A percentile compares a stretch with the other conserved stretches of the same genome.
Conservation (phyloP, 1,140 invertebrate genomes). For the Pogonognathellus flavescens region DNA sequence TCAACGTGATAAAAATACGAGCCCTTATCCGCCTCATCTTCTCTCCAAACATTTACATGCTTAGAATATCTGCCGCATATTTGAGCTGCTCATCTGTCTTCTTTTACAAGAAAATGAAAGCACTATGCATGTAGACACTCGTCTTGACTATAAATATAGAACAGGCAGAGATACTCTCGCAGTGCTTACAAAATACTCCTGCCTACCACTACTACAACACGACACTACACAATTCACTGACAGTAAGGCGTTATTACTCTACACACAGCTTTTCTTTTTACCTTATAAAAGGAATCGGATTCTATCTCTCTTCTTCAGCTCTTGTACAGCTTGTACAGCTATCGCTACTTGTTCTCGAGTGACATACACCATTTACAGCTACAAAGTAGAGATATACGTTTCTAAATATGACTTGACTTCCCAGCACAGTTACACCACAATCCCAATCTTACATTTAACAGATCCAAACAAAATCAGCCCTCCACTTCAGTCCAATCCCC, state of each 20-base stretch:
- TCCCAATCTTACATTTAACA: slow-evolving; percentile 33
- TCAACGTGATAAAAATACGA: slow-evolving; percentile 65
- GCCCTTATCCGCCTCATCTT: slow-evolving; percentile 61
- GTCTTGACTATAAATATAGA: not conserved
- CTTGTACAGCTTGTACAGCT: not conserved
- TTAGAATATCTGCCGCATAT: slow-evolving; percentile 57
- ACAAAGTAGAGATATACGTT: not conserved
- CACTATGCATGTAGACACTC: slow-evolving; percentile 31
- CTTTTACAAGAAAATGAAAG: slow-evolving; percentile 48
- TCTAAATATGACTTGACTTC: slow-evolving; percentile 7
- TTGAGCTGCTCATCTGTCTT: slow-evolving; percentile 49
- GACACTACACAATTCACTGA: not conserved
- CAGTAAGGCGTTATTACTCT: not conserved
- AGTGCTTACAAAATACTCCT: not conserved
- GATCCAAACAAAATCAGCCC: slow-evolving; percentile 7
- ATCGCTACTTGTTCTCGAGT: no score
- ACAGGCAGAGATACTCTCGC: not conserved
- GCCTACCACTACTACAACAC: not conserved
- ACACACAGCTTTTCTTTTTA: slow-evolving; percentile 33
- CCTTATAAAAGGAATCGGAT: slow-evolving; percentile 25
- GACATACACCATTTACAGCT: not conserved
- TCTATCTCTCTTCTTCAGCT: not conserved
- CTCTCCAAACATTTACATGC: slow-evolving; percentile 60
- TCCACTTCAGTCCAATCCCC: slow-evolving; percentile 5
- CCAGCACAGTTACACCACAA: slow-evolving; percentile 10